A percentile compares a stretch with the other conserved stretches of the same genome.
phyloP scores from a whole-genome alignment of 2,888 invertebrate genomes.

The Drosophila seclusa region DNA sequence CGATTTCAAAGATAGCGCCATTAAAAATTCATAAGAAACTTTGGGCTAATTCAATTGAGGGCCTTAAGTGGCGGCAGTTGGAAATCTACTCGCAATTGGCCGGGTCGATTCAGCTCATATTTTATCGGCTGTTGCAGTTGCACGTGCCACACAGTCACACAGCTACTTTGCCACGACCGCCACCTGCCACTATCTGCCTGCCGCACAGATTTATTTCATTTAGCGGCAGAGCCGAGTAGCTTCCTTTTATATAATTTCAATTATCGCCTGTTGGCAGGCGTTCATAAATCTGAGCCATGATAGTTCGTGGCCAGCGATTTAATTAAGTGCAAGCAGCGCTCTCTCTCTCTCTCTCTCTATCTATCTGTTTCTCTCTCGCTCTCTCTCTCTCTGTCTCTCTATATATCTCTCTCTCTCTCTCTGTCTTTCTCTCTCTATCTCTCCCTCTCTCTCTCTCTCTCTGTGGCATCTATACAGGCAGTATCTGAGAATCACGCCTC shows the following conservation, averaged over 20 bases:
- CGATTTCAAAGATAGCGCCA: slow-evolving; percentile 39
- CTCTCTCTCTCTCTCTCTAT: too few relatives aligned
- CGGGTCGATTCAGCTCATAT: slow-evolving; percentile 57
- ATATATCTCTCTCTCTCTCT: not conserved
- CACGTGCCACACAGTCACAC: slow-evolving; percentile 63
- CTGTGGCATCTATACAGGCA: slow-evolving; percentile 16
- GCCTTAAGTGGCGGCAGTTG: slow-evolving; percentile 24
- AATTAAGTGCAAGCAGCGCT: slow-evolving; percentile 59
- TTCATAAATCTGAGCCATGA: slow-evolving; percentile 64
- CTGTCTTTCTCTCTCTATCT: not conserved
- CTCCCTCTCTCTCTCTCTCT: not conserved
- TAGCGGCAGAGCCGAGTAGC: slow-evolving; percentile 37
- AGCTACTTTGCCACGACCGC: slow-evolving; percentile 20
- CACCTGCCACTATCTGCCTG: slow-evolving; percentile 27
- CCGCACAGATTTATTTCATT: slow-evolving; percentile 74
- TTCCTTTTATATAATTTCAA: slow-evolving; percentile 73
- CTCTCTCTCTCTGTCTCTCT: not conserved
- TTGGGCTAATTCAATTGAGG: slow-evolving; percentile 71
- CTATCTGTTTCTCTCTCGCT: too few relatives aligned
- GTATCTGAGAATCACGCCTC: slow-evolving; percentile 43
- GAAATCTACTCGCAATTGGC: slow-evolving; percentile 54
- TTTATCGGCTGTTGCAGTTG: slow-evolving; percentile 73
- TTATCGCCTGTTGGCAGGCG: slow-evolving; percentile 73
- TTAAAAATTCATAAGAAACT: slow-evolving; percentile 69
- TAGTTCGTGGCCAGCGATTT: slow-evolving; percentile 54